Percentiles rank a stretch among this genome's conserved stretches.
Conservation (phyloP, 2,113 vertebrate species). For the Sturnira hondurensis region DNA sequence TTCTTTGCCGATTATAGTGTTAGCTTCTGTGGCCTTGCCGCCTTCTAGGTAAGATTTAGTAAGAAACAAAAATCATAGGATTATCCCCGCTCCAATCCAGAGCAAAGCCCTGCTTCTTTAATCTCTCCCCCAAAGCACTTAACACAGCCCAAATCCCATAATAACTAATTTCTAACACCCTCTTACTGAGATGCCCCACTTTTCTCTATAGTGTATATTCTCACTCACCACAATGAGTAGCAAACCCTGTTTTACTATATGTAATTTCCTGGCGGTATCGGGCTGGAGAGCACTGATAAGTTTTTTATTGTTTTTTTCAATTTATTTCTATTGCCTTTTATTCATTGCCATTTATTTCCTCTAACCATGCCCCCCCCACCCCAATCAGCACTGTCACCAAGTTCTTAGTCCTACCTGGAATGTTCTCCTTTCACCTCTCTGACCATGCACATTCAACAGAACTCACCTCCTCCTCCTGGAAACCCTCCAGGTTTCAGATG, state of each 20-base stretch:
- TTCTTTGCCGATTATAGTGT: background rate
- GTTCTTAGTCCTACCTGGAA: background rate
- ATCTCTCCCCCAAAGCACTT: background rate
- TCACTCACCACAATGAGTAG: background rate
- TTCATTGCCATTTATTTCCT: too few relatives aligned
- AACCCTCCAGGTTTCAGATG: background rate
- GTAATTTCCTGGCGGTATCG: background rate
- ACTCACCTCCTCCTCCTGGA: background rate
- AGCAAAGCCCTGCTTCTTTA: background rate
- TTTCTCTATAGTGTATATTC: background rate
- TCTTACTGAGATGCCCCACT: background rate
- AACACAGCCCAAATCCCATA: background rate
- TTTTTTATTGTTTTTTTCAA: background rate
- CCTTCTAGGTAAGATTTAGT: background rate
- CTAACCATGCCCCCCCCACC: too few relatives aligned
- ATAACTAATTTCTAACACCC: background rate
- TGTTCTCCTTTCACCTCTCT: background rate
- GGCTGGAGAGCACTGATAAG: background rate
- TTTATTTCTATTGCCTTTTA: too few relatives aligned
- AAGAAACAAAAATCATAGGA: background rate
- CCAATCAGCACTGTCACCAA: background rate
- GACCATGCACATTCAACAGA: background rate
- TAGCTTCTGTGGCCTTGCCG: background rate
- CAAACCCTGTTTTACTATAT: background rate
- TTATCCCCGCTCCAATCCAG: background rate